Conservation (phyloP, 2,113 vertebrate species). For the Microtus richardsoni region DNA sequence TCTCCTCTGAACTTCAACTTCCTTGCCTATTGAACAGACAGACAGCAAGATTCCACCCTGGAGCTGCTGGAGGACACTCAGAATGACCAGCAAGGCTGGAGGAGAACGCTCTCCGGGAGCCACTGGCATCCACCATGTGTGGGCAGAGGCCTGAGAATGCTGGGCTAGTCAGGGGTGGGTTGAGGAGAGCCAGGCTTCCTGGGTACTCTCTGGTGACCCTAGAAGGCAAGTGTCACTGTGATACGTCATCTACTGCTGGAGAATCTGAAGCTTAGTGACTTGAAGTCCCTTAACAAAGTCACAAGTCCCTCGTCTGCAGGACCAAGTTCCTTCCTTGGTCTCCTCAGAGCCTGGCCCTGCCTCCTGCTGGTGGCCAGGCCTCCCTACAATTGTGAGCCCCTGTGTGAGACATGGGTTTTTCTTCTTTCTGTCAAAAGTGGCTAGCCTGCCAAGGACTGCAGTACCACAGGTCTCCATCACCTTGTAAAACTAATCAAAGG, state of each 20-base stretch:
- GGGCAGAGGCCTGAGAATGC: neutral
- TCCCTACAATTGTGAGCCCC: neutral
- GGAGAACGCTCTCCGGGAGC: neutral
- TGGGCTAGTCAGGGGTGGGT: too few relatives aligned
- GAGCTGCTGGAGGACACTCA: neutral
- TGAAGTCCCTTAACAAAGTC: neutral
- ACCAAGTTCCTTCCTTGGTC: neutral
- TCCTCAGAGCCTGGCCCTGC: neutral
- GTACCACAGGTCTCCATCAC: neutral
- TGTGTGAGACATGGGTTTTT: neutral
- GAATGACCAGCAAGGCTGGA: neutral
- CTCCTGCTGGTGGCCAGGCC: neutral
- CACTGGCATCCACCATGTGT: neutral
- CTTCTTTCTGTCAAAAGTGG: neutral
- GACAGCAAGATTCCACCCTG: accelerated
- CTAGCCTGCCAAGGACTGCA: neutral
- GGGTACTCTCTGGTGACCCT: neutral
- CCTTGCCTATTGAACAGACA: neutral
- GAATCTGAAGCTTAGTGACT: neutral
- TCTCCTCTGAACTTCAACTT: neutral
- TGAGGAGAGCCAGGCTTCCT: neutral
- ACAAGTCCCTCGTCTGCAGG: neutral
- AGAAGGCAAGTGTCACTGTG: neutral
- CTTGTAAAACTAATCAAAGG: neutral
- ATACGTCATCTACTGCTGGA: neutral